These are phyloP conservation scores for Fragum sueziense DNA, from an alignment of 2,888 invertebrate species.

Conservation along the genomic window DNA sequence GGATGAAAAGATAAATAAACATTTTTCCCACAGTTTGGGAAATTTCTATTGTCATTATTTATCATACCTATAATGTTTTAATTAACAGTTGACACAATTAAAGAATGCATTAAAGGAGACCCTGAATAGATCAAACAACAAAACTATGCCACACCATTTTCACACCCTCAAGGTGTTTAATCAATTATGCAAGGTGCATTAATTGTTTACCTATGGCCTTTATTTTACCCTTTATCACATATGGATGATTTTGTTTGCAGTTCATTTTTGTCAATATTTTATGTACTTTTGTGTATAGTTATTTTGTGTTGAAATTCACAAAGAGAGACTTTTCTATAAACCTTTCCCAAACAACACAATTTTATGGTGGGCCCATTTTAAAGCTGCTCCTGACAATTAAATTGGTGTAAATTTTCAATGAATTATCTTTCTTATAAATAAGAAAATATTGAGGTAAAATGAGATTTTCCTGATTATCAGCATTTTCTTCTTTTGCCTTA, in stretches of 20 bases:
- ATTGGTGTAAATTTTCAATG: no score
- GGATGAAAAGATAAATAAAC: neutral
- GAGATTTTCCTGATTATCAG: neutral
- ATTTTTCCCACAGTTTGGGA: constrained; percentile 3
- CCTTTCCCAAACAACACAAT: no score
- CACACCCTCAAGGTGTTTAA: constrained; percentile 2
- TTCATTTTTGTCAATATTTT: no score
- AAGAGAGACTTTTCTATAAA: no score
- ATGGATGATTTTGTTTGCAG: neutral
- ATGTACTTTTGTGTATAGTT: no score
- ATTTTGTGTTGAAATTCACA: no score
- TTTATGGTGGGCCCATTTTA: no score
- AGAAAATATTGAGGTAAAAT: neutral
- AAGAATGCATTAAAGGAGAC: neutral
- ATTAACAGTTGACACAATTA: constrained; percentile 7
- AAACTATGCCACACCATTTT: constrained; percentile 7
- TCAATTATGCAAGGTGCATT: neutral
- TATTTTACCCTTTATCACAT: neutral
- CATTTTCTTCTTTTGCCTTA: neutral
- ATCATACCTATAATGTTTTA: neutral
- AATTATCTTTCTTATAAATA: no score
- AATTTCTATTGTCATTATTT: constrained; percentile 2
- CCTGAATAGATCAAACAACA: neutral
- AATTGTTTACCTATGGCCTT: neutral
- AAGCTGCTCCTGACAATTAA: no score